Conservation (phyloP, 2,888 invertebrate genomes). For the Patella ulyssiponensis region DNA sequence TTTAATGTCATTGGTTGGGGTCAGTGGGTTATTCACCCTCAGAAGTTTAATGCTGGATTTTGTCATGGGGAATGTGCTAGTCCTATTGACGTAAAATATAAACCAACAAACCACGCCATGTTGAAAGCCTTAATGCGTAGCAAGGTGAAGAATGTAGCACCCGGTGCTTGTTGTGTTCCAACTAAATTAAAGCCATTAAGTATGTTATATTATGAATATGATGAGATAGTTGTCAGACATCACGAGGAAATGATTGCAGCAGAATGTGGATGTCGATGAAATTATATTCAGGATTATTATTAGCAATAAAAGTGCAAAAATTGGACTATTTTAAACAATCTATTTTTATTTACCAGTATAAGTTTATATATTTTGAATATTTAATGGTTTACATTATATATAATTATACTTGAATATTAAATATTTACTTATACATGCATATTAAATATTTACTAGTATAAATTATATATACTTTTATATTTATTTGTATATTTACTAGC, state of each 20-base stretch:
- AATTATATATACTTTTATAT: no score
- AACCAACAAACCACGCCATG: conserved; percentile 70
- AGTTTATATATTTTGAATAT: no score
- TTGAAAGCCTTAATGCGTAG: conserved; percentile 65
- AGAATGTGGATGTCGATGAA: conserved; percentile 66
- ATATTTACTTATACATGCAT: no score
- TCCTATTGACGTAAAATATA: conserved; percentile 53
- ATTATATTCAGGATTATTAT: no score
- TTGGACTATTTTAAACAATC: no score
- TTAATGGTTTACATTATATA: no score
- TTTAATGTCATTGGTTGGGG: conserved; percentile 69
- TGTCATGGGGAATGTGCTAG: conserved; percentile 66
- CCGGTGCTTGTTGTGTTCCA: conserved; percentile 69
- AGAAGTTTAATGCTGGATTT: conserved; percentile 62
- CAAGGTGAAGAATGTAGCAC: conserved; percentile 53
- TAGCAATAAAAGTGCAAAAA: no score
- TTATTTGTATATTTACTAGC: no score
- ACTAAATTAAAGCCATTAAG: conserved; percentile 63
- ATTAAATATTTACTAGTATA: no score
- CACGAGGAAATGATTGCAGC: conserved; percentile 68
- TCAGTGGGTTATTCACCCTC: conserved; percentile 68
- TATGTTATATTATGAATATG: conserved; percentile 68
- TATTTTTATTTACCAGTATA: no score
- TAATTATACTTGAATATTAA: no score
- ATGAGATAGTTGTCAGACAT: conserved; percentile 66